Evolutionary conservation across 1,140 invertebrate species (phyloP).

Genomic region (Drosophila setifemur): DNA sequence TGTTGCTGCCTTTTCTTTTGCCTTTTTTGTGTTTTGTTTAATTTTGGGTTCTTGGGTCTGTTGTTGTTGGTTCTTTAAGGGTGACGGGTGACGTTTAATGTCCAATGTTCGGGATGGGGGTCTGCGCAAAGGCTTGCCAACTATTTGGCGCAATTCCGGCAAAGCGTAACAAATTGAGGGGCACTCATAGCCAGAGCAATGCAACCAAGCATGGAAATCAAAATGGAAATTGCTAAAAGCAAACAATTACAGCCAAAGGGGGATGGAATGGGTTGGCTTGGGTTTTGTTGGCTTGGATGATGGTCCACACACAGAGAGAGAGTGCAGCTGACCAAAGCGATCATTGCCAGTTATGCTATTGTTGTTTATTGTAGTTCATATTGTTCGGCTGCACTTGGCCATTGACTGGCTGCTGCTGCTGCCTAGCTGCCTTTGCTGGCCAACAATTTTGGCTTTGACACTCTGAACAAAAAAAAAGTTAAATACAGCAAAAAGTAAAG

Average conservation of each 20-base stretch:
- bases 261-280: background rate
- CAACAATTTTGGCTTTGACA: slow-evolving; percentile 59
- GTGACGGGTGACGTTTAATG: too few species aligned
- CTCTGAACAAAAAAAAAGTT: slow-evolving; percentile 22
- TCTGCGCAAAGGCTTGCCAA: slow-evolving; percentile 54
- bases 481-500: slow-evolving; percentile 12
- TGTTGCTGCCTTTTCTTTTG: background rate
- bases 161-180: slow-evolving; percentile 64
- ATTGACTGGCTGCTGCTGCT: slow-evolving; percentile 44
- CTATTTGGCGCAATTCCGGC: slow-evolving; percentile 71
- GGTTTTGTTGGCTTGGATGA: too few species aligned
- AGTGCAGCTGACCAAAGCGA: slow-evolving; percentile 65
- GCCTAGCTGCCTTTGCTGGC: slow-evolving; percentile 5
- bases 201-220: slow-evolving; percentile 62
- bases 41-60: background rate
- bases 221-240: slow-evolving; percentile 58
- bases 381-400: slow-evolving; percentile 56
- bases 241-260: slow-evolving; percentile 41
- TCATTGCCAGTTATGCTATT: slow-evolving; percentile 42
- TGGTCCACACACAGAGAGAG: too few species aligned
- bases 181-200: background rate
- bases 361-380: too few species aligned
- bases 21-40: background rate
- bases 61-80: background rate
- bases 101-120: too few species aligned